These are phyloP conservation scores for Sepioteuthis lessoniana DNA, from an alignment of 2,888 invertebrate genomes.

Conservation along the genomic window DNA sequence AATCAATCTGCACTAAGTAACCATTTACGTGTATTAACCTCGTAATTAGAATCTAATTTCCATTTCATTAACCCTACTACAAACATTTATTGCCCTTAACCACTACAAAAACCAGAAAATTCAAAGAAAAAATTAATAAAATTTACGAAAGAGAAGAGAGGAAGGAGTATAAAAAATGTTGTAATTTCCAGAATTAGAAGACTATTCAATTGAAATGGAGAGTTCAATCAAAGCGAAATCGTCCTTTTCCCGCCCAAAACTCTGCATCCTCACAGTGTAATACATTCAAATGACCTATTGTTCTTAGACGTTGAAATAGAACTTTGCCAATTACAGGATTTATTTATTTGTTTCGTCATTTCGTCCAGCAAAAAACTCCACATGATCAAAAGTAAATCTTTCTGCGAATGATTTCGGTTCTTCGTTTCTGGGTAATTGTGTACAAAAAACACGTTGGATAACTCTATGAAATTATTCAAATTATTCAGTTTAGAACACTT, in stretches of 20 bases:
- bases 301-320: not conserved
- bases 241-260: not conserved
- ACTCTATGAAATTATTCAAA: too few relatives aligned
- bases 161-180: not conserved
- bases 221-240: not conserved
- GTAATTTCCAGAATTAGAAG: not conserved
- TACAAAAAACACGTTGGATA: too few relatives aligned
- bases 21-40: not conserved
- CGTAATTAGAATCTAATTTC: not conserved
- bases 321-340: too few relatives aligned
- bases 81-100: not conserved
- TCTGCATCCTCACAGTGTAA: not conserved
- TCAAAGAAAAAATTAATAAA: not conserved
- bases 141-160: not conserved
- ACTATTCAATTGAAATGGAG: not conserved
- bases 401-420: too few relatives aligned
- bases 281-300: not conserved
- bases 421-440: too few relatives aligned
- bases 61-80: too few relatives aligned
- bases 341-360: too few relatives aligned
- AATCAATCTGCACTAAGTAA: not conserved
- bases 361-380: not conserved
- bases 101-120: not conserved
- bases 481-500: too few relatives aligned
- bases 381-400: not conserved